These are phyloP conservation scores for Palythoa caribaeorum DNA, from an alignment of 92 coral and sea anemone species.

Conservation along the genomic window DNA sequence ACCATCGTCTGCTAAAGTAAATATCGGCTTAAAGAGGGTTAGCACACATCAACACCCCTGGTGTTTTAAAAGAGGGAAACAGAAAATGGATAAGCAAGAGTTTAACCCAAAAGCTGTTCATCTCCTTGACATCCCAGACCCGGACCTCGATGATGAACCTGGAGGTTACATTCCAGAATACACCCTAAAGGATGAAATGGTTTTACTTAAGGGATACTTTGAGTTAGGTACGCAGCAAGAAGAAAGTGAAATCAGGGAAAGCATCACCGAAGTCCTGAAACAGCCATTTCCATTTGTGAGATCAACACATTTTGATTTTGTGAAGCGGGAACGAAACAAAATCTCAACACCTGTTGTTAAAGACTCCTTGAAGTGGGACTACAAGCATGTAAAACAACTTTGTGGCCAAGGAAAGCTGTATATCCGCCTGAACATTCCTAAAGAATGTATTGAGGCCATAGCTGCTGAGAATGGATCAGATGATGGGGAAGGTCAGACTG, in stretches of 20 bases:
- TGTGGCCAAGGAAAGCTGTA: conserved; percentile 78
- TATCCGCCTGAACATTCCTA: conserved; percentile 63
- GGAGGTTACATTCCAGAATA: conserved; percentile 50
- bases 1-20: conserved; percentile 9
- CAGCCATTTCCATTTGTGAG: conserved; percentile 64
- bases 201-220: conserved; percentile 52
- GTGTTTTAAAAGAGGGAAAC: conserved; percentile 39
- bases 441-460: conserved; percentile 55
- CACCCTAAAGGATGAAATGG: conserved; percentile 44
- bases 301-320: conserved; percentile 68
- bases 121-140: conserved; percentile 56
- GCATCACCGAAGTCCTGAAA: conserved; percentile 58
- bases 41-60: conserved; percentile 48
- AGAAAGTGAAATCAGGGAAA: conserved; percentile 54
- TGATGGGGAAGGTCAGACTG: conserved; percentile 1
- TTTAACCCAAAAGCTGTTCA: conserved; percentile 55
- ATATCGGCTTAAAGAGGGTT: conserved; percentile 30
- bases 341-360: conserved; percentile 72
- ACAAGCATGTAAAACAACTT: conserved; percentile 69
- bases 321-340: conserved; percentile 76
- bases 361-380: conserved; percentile 66
- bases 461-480: conserved; percentile 20
- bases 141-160: conserved; percentile 33
- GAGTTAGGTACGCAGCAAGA: conserved; percentile 53
- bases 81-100: conserved; percentile 49